Base-by-base conservation (phyloP, 2,888 invertebrate species). In the Tetropium fuscum region DNA sequence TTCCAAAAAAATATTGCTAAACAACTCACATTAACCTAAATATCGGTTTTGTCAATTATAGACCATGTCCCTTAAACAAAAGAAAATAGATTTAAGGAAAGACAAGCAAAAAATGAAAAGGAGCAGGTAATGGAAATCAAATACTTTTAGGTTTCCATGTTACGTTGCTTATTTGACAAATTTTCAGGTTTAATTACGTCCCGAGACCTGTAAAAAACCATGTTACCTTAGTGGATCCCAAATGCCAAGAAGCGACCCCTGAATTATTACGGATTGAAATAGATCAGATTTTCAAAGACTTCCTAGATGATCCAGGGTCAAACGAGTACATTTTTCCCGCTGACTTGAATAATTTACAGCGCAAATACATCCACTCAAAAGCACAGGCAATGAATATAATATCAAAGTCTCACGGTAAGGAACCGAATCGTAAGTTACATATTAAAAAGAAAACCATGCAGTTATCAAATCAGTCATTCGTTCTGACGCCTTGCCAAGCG, bases 371-470 rank as follows among this genome's bases (percentile, higher is more conserved):
- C 60, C 94, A 94, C 78, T 84, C 88, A 65, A 84, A 89, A 19
- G 90, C 90, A 11, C 84, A 84, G 41, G 84, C 86, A 64, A 80
- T 90, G 64, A 92, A 92, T 3, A 81, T 94, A 20, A 89, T 90
- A 74, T 92, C 93, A 1, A 92, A 91, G 82, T 94, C 93, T 72
- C 85, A 89, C 82, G 94, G 94, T 85, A 92, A 87, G 83, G 87
- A 81, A 58, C 79, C 80, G 1, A 68, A 78, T 43, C 60, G 75
- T 8, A 60, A 68, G 41, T 41, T 75, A 5, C 74, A 73, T 32
- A 65, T 75, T 7, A 70, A 64, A 25, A 75, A 75, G 49, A 69
- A 59, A 58, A 58, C 54, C 11, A 58, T 64, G 58, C 57, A 69
- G 47, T 18, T 71, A 30, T 27, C 66, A 18, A 66, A 69, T 60